Evolutionary conservation across 2,113 vertebrate genomes (phyloP), one percentile per base, ranked within the genome.

Genomic region (Cyprinodon tularosa): DNA sequence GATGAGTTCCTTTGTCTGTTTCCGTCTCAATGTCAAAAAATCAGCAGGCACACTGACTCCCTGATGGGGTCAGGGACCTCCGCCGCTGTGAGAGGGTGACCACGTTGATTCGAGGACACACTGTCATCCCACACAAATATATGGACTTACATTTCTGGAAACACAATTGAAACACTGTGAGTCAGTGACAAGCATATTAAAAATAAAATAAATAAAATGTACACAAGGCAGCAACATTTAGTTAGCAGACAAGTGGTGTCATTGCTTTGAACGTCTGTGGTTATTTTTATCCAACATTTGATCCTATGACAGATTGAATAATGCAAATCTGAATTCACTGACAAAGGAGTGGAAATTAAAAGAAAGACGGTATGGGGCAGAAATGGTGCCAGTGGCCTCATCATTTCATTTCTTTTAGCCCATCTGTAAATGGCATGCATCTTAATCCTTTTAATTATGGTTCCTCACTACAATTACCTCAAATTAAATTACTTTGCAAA

Each of bases 401-500:
- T 89, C 86, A 77, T 88, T 88, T 83, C 79, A 82, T 88, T 90
- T 92, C 82, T 86, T 91, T 91, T 86, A 90, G 89, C 88, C 84
- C 84, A 76, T 90, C 91, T 93, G 89, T 92, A 93, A 94, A 94
- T 90, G 92, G 88, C 90, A 90, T 89, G 91, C 90, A 90, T 94
- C 94, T 93, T 91, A 92, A 93, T 93, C 90, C 90, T 90, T 94
- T 94, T 93, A 93, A 94, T 94, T 94, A 95, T 90, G 90, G 89
- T 90, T 91, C 88, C 88, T 84, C 48, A 60, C 90, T 89, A 94
- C 93, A 95, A 94, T 95, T 94, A 94, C 92, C 88, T 94, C 93
- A 94, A 93, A 93, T 93, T 93, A 93, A 94, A 94, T 95, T 95
- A 94, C 93, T 92, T 88, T 89, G 90, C 93, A 94, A 94, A 93